Evolutionary conservation across 2,888 invertebrate genomes (phyloP), one percentile per base, ranked within the genome.

Genomic region (Blera fallax): DNA sequence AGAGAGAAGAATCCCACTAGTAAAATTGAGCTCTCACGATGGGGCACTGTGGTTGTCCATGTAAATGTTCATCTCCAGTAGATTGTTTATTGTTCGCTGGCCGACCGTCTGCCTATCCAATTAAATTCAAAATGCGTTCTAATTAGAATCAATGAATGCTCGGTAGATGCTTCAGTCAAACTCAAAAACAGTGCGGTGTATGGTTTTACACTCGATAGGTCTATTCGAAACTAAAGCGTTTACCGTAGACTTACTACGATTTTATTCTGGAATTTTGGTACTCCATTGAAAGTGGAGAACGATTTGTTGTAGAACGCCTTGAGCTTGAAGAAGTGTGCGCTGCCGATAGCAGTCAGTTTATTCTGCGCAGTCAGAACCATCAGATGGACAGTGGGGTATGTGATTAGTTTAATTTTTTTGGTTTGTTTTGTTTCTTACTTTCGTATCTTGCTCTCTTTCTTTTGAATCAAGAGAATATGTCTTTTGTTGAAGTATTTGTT

Each of bases 91-190:
- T 52, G 37, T 52, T 54, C 64, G 72, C 18, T 79, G 79, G 72
- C 43, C 79, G 79, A 79, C 79, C 79, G 54, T 79, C 62, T 72
- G 60, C 10, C 27, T 56, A 21, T 45, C 56, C 48, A 56, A 72
- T 64, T 72, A 34, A 37, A 48, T 21, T 37, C 6, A 24, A 32
- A 27, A 52, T 16, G 14, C 3, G 16, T 16, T 40, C 24, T 21
- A 18, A 32, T 65, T 56, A 34, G 14, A 65, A 24, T 14, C 45
- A 32, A 45, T 56, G 14, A 34, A 56, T 37, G 10, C 8, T 37
- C 24, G 5, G 5, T 27, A n/a, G 3, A 8, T 29, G 1, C 40
- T 32, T 78, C 37, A 60, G 56, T 69, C 34, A 14, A 50, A 24
- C 7, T 48, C 32, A 5, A 27, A 43, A 45, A 24, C 34, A 24